These are phyloP conservation scores for Apeira syringaria DNA, from an alignment of 2,888 invertebrate species.

Conservation along the genomic window DNA sequence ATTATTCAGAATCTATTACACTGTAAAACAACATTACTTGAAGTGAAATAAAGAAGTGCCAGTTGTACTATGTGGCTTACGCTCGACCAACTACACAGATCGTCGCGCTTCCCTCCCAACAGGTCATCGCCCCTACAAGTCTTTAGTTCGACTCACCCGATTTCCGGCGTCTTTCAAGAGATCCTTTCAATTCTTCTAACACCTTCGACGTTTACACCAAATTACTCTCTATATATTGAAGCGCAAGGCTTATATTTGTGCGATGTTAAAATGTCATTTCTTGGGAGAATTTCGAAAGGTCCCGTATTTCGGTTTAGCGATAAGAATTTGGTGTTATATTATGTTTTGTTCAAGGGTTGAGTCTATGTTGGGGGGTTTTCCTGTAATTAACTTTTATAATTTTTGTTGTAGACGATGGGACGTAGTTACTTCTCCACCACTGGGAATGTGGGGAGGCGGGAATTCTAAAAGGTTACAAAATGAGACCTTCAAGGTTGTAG, in stretches of 20 bases:
- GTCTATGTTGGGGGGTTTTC: neutral
- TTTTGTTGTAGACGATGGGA: too few species aligned
- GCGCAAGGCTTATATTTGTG: constrained; percentile 1
- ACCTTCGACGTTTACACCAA: constrained; percentile 8
- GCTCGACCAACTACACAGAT: too few species aligned
- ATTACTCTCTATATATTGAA: neutral
- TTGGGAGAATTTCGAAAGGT: constrained; percentile 21
- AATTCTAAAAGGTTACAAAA: too few species aligned
- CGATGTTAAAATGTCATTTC: constrained; percentile 15
- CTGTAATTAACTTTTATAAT: constrained; percentile 5
- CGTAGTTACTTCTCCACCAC: too few species aligned
- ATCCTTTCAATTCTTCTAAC: constrained; percentile 35
- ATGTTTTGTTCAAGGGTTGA: constrained; percentile 12
- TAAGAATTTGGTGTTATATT: constrained; percentile 23
- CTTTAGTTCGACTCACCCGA: constrained; percentile 51
- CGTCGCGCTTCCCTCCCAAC: constrained; percentile 13
- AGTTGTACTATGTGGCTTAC: too few species aligned
- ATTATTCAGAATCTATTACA: too few species aligned
- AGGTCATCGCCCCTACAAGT: constrained; percentile 34
- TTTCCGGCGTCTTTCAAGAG: constrained; percentile 53
- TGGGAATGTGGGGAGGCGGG: too few species aligned
- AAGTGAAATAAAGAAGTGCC: too few species aligned
- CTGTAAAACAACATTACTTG: too few species aligned
- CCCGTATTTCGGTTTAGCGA: constrained; percentile 20
- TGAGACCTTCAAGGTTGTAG: too few species aligned